phyloP scores from a whole-genome alignment of 2,797 vertebrate species.

The Eulemur mongoz region DNA sequence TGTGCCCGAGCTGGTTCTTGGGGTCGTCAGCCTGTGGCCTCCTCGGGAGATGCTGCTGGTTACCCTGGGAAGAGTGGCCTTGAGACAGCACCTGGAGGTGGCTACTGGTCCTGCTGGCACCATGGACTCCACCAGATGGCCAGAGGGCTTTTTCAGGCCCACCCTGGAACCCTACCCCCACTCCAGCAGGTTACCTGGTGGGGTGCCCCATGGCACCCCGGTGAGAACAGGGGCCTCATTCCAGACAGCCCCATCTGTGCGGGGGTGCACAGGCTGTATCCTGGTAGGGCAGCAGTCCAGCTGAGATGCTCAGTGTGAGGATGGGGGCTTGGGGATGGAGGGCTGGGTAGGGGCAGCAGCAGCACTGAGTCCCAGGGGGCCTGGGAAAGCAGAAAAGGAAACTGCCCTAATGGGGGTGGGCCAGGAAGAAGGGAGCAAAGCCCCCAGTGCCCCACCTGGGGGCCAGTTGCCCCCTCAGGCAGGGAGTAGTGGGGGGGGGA shows the following conservation, averaged over 20 bases:
- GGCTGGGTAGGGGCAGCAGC: not conserved
- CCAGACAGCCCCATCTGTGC: not conserved
- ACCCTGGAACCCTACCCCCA: not conserved
- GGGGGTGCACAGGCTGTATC: too few species aligned
- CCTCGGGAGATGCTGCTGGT: not conserved
- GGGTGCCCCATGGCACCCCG: not conserved
- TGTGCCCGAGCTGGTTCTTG: not conserved
- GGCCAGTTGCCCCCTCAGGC: fast-evolving
- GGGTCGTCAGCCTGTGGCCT: not conserved
- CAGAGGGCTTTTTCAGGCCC: not conserved
- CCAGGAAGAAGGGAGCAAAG: not conserved
- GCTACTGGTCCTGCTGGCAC: not conserved
- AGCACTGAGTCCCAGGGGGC: not conserved
- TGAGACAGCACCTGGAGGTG: not conserved
- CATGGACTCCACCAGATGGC: not conserved
- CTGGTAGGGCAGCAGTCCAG: not conserved
- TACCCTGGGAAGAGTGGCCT: not conserved
- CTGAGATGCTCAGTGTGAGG: not conserved
- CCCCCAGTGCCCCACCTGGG: not conserved
- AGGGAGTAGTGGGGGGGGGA: not conserved
- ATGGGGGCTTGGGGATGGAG: too few species aligned
- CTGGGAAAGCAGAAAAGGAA: not conserved
- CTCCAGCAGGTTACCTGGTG: not conserved
- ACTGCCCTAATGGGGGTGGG: not conserved
- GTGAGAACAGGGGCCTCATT: not conserved